Percentiles rank a stretch among this genome's conserved stretches.
These are phyloP conservation scores for Podilymbus podiceps DNA, from an alignment of 2,113 vertebrate genomes.

Conservation along the genomic window DNA sequence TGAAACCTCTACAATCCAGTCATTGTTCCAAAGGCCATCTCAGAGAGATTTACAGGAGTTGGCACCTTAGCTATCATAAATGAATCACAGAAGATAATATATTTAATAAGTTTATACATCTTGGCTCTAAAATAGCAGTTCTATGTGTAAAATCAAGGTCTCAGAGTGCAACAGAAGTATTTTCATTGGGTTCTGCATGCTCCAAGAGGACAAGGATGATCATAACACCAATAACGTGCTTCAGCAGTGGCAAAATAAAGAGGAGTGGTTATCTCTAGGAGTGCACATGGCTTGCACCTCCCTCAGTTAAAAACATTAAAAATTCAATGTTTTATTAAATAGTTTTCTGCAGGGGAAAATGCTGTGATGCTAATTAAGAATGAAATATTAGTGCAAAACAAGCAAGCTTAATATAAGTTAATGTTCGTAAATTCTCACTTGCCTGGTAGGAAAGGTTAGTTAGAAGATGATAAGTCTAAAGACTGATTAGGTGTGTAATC, in stretches of 20 bases:
- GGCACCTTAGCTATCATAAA: background rate
- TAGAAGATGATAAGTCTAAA: slow-evolving; percentile 45
- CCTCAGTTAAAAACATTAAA: slow-evolving; percentile 26
- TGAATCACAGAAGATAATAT: background rate
- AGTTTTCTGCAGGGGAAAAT: background rate
- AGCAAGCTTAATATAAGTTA: background rate
- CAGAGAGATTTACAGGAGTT: slow-evolving; percentile 22
- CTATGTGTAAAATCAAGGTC: background rate
- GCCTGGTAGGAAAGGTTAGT: slow-evolving; percentile 19
- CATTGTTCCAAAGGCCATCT: background rate
- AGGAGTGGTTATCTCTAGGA: background rate
- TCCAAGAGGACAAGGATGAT: background rate
- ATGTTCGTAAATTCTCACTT: background rate
- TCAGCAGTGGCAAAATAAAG: background rate
- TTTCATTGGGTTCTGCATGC: background rate
- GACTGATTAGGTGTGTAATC: slow-evolving; percentile 79
- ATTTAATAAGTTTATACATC: slow-evolving; percentile 12
- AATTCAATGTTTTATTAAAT: slow-evolving; percentile 44
- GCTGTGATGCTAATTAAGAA: background rate
- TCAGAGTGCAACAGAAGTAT: background rate
- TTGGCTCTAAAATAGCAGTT: background rate
- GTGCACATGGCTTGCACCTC: background rate
- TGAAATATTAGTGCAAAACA: background rate
- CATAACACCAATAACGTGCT: background rate
- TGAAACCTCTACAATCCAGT: slow-evolving; percentile 5